phyloP scores from a whole-genome alignment of 23 tunicate species.

The Trididemnum nubilum region DNA sequence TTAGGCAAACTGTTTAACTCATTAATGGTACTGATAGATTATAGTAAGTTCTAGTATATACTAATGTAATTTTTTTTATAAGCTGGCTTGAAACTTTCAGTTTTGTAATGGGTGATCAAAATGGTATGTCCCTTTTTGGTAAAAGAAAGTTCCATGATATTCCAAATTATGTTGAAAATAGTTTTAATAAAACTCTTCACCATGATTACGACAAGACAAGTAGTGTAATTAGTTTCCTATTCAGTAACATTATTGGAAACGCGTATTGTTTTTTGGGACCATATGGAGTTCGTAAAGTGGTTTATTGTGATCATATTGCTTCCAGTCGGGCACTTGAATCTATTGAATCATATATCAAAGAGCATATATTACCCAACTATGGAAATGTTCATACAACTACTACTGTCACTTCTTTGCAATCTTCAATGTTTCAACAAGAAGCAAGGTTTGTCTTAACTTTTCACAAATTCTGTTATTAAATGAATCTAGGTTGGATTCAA shows the following conservation, averaged over 20 bases:
- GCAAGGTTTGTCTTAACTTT: constrained; percentile 49
- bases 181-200: background rate
- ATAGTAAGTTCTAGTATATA: too few species aligned
- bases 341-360: constrained; percentile 72
- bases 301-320: constrained; percentile 96
- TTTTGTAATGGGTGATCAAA: too few species aligned
- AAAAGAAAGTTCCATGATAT: constrained; percentile 51
- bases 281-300: constrained; percentile 66
- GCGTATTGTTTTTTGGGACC: constrained; percentile 67
- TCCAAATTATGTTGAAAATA: constrained; percentile 9
- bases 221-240: constrained; percentile 47
- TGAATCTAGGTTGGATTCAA: background rate
- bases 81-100: too few species aligned
- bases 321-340: constrained; percentile 76
- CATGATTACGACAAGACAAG: too few species aligned
- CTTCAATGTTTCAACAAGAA: constrained; percentile 84
- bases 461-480: background rate
- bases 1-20: too few species aligned
- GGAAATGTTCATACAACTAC: constrained; percentile 98
- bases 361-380: constrained; percentile 82
- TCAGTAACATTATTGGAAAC: constrained; percentile 77
- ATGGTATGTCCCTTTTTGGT: too few species aligned
- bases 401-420: constrained; percentile 88
- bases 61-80: too few species aligned
- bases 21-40: too few species aligned